Evolutionary conservation across 2,797 vertebrate species (phyloP).

Genomic region (Neomorphus geoffroyi): DNA sequence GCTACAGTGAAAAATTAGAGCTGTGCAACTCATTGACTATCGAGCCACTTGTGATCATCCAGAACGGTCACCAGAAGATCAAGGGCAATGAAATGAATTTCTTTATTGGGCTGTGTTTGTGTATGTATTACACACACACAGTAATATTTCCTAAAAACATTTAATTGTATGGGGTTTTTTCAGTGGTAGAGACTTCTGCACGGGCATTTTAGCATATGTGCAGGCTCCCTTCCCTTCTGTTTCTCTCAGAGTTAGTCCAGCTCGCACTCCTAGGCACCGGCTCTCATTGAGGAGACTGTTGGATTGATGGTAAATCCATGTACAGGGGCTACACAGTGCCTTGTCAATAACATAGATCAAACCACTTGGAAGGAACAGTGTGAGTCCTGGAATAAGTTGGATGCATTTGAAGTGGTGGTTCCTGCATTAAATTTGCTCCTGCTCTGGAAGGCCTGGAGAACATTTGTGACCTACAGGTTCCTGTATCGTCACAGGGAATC

Average conservation of each 20-base stretch:
- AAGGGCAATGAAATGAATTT: background rate
- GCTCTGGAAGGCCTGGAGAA: background rate
- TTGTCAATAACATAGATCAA: too few species aligned
- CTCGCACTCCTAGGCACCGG: background rate
- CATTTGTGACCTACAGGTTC: background rate
- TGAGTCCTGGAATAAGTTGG: background rate
- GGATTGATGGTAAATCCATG: background rate
- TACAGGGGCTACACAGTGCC: too few species aligned
- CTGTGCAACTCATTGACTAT: rapidly evolving
- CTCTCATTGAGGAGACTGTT: background rate
- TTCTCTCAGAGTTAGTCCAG: background rate
- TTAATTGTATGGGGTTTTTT: too few species aligned
- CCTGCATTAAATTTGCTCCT: background rate
- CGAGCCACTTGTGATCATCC: background rate
- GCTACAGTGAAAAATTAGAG: background rate
- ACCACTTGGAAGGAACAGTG: background rate
- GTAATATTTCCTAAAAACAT: too few species aligned
- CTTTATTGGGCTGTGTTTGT: background rate
- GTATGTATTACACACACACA: too few species aligned
- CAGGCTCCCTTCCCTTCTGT: background rate
- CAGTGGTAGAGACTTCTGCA: background rate
- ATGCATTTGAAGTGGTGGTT: background rate
- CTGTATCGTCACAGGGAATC: background rate
- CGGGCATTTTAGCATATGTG: background rate
- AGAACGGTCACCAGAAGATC: background rate